Percentiles rank a stretch among this genome's conserved stretches.
phyloP scores from a whole-genome alignment of 2,113 vertebrate genomes.

The Myiopsitta monachus region DNA sequence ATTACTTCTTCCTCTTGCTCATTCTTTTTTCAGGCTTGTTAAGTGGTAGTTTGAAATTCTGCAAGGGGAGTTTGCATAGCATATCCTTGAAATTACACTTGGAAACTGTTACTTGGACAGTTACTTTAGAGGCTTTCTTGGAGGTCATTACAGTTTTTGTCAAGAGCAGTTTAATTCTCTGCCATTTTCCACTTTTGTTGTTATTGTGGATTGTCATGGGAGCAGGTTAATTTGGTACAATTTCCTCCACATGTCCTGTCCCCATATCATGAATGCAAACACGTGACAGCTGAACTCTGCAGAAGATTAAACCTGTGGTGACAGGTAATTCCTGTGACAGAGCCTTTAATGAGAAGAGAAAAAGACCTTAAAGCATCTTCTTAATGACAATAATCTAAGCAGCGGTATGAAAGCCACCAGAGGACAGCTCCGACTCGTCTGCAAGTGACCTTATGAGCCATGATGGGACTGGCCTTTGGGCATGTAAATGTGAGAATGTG shows the following conservation, averaged over 20 bases:
- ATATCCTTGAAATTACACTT: slow-evolving; percentile 40
- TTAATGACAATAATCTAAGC: slow-evolving; percentile 2
- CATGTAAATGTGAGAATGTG: fast-evolving
- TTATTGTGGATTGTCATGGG: slow-evolving; percentile 50
- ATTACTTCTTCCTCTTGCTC: not conserved
- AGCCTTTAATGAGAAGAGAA: slow-evolving; percentile 42
- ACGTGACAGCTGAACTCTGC: not conserved
- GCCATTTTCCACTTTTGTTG: slow-evolving; percentile 59
- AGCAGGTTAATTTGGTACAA: slow-evolving; percentile 61
- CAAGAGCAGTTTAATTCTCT: slow-evolving; percentile 65
- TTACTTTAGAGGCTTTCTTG: slow-evolving; percentile 27
- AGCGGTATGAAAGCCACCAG: not conserved
- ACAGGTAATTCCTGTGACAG: slow-evolving; percentile 49
- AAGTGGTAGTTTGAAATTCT: not conserved
- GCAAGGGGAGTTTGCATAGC: not conserved
- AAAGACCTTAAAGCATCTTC: slow-evolving; percentile 18
- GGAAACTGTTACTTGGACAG: slow-evolving; percentile 42
- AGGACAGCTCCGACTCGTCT: not conserved
- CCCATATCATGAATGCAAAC: slow-evolving; percentile 42
- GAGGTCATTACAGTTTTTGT: slow-evolving; percentile 66
- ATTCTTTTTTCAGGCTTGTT: not conserved
- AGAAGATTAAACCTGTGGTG: slow-evolving; percentile 51
- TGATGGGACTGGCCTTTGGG: not conserved
- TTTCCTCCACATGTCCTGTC: slow-evolving; percentile 22
- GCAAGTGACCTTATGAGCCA: not conserved